Evolutionary conservation across 2,888 invertebrate species (phyloP), one percentile per base, ranked within the genome.

Genomic region (Mimumesa dahlbomi): DNA sequence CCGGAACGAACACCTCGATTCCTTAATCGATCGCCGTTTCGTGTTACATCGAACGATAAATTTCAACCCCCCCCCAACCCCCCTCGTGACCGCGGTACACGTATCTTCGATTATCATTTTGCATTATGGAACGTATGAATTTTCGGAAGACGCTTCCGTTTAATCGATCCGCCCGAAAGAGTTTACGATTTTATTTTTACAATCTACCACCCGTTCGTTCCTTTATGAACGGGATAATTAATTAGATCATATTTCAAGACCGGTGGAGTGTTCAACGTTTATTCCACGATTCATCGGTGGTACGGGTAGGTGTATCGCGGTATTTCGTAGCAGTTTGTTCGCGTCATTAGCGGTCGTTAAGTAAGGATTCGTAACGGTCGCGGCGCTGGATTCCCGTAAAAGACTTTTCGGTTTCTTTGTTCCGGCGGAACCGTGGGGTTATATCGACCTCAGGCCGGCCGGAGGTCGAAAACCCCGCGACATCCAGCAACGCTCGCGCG

Each of bases 11-110:
- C 63, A 50, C 63, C 73, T 63, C 73, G 73, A 74, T 74, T 74
- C 73, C 73, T 74, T 74, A 68, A 74, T 74, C 73, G 73, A 74
- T 73, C 68, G 68, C 52, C 56, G 59, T 38, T 59, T 34, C 70
- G 42, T 42, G 59, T 52, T 48, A 21, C 54, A 53, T 63, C 73
- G 63, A n/a, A n/a, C 68, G 57, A 73, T 73, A 74, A 74, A 74
- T 74, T 63, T 57, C 40, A 13, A 13, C 9, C 16, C 31, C n/a
- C n/a, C n/a, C n/a, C n/a, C n/a, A n/a, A n/a, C n/a, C n/a, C n/a
- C n/a, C n/a, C n/a, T n/a, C 59, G 53, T 53, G 52, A 57, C 57
- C 59, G 21, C n/a, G 57, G n/a, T 57, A 52, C 68, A 58, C 52
- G 72, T 40, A 67, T 70, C 64, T 64, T 77, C 61, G 58, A 70